These are phyloP conservation scores for Cheumatopsyche charites DNA, from an alignment of 1,140 invertebrate genomes.

Conservation along the genomic window DNA sequence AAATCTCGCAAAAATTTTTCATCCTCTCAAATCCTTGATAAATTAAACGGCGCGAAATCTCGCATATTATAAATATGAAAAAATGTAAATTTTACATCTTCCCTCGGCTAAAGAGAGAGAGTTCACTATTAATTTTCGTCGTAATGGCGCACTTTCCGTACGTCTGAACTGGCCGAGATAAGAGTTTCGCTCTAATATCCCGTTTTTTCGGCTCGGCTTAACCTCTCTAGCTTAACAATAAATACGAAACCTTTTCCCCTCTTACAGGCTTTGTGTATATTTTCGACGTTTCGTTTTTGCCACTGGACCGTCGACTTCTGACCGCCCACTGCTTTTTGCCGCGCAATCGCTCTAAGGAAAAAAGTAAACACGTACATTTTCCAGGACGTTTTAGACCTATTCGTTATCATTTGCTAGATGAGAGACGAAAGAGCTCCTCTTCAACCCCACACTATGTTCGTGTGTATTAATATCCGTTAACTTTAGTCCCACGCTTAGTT, in stretches of 20 bases:
- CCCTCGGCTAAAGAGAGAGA: too few relatives aligned
- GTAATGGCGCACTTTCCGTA: too few relatives aligned
- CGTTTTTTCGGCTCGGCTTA: too few relatives aligned
- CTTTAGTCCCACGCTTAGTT: not conserved
- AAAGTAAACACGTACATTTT: not conserved
- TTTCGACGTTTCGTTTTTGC: not conserved
- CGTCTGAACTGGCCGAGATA: too few relatives aligned
- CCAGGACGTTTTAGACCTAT: not conserved
- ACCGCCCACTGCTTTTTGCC: not conserved
- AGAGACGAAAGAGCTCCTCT: not conserved
- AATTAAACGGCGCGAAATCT: too few relatives aligned
- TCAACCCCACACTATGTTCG: not conserved
- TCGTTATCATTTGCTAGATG: conserved; percentile 4
- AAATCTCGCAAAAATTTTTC: too few relatives aligned
- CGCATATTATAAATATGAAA: too few relatives aligned
- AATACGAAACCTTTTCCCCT: not conserved
- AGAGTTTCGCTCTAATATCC: too few relatives aligned
- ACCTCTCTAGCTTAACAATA: too few relatives aligned
- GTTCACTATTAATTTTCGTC: too few relatives aligned
- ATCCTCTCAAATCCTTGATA: too few relatives aligned
- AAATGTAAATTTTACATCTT: too few relatives aligned
- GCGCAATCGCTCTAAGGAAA: not conserved
- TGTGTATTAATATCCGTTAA: conserved; percentile 1
- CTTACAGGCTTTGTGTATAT: not conserved
- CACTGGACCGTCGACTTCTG: not conserved